These are phyloP conservation scores for Tromatobia lineatoria DNA, from an alignment of 2,888 invertebrate genomes.

Conservation along the genomic window DNA sequence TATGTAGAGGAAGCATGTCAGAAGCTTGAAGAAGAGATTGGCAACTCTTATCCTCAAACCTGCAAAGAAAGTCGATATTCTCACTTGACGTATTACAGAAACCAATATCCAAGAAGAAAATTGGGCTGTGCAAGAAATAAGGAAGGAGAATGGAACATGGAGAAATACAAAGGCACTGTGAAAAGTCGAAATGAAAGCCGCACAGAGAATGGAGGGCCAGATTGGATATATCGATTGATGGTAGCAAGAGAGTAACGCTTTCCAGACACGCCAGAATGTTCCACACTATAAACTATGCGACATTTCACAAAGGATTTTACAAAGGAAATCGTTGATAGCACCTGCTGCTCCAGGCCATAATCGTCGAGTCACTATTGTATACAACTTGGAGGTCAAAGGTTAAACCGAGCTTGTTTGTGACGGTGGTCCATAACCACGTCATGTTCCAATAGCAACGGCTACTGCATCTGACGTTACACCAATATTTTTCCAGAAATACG, in stretches of 20 bases:
- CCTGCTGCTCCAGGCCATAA: conserved; percentile 11
- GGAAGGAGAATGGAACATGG: neutral
- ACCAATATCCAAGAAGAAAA: neutral
- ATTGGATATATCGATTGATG: conserved; percentile 29
- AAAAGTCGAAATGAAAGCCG: neutral
- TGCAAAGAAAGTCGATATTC: conserved; percentile 87
- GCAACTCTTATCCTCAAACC: conserved; percentile 99
- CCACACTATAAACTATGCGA: neutral
- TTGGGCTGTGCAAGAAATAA: neutral
- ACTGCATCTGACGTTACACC: conserved; percentile 51
- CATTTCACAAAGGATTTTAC: conserved; percentile 27
- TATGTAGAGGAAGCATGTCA: conserved; percentile 98
- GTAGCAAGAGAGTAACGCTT: conserved; percentile 5
- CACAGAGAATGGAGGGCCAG: conserved; percentile 8
- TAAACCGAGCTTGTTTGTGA: conserved; percentile 45
- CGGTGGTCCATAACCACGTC: conserved; percentile 1
- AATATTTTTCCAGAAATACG: neutral
- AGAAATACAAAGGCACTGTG: neutral
- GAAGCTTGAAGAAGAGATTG: conserved; percentile 98
- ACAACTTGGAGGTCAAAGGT: conserved; percentile 34
- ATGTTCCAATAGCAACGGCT: neutral
- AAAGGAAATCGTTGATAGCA: conserved; percentile 51
- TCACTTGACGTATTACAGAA: neutral
- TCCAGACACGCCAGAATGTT: conserved; percentile 9
- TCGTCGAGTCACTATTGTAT: conserved; percentile 22